Evolutionary conservation across 37 sponge, comb jelly and placozoan species (phyloP).

Genomic region (Spongia lamella): DNA sequence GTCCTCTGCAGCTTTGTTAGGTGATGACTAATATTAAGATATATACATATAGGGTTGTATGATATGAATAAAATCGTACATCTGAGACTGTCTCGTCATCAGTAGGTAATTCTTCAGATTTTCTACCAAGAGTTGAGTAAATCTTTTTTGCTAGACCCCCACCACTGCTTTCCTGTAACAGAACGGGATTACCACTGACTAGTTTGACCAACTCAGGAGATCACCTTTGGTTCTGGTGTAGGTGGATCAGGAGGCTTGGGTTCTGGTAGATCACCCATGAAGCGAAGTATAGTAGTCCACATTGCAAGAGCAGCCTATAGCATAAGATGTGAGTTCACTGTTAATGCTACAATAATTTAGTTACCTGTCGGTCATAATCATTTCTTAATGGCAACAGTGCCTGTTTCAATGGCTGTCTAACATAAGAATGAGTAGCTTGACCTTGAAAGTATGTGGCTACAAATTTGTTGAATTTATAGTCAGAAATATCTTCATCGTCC

Average conservation of each 20-base stretch:
- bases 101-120: constrained; percentile 3
- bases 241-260: constrained; percentile 36
- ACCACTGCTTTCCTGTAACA: constrained; percentile 3
- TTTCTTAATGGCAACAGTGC: constrained; percentile 79
- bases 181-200: no score
- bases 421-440: constrained; percentile 73
- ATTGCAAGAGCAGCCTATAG: constrained; percentile 82
- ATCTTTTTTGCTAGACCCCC: constrained; percentile 58
- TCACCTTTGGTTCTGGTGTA: constrained; percentile 12
- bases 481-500: constrained; percentile 72
- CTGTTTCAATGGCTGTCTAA: constrained; percentile 71
- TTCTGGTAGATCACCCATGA: constrained; percentile 95
- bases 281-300: constrained; percentile 88
- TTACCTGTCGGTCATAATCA: constrained; percentile 64
- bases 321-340: no score
- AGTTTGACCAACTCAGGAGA: no score
- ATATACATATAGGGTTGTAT: no score
- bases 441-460: constrained; percentile 94
- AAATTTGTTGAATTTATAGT: constrained; percentile 89
- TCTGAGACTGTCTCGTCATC: no score
- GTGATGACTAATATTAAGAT: no score
- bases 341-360: not conserved
- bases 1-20: constrained; percentile 40
- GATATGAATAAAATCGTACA: no score
- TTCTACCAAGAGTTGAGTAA: constrained; percentile 53